Base-by-base conservation (phyloP, 2,888 invertebrate genomes). In the Trisateles emortualis region DNA sequence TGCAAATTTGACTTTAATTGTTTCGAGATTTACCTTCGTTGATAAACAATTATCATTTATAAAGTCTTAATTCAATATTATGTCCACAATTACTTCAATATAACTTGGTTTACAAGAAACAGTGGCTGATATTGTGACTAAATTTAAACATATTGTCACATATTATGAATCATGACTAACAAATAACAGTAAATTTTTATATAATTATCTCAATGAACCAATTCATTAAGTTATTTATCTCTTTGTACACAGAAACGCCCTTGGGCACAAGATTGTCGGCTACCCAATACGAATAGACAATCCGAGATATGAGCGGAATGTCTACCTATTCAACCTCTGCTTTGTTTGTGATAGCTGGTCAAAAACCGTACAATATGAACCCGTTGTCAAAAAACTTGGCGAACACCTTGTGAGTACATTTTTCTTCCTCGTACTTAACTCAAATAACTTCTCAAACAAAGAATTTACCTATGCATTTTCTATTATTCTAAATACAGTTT, bases 301-400 rank as follows among this genome's bases (percentile, higher is more conserved):
- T 85, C 95, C 96, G 43, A 96, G 97, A 76, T 99, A 99, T 88
- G 96, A 96, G 10, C 94, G 99, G 47, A 99, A 99, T 88, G 97
- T 97, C n/a, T 97, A 98, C 76, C 96, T 98, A 59, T 99, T 99
- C 90, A 99, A 99, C 89, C 88, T 98, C 24, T 98, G 98, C 86
- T 98, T 99, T 81, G 98, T 99, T 0, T 98, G 98, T 79, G 97
- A 98, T 79, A 96, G 97, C 45, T 95, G 96, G 93, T 96, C 98
- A 0, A 94, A 97, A 52, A 98, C 98, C 0, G 96, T 97, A 1
- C 98, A 98, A 76, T 99, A 98, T 86, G 99, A 99, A 79, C 96
- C 98, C 0, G 97, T 99, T 6, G 97, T 99, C 0, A 98, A 97
- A 78, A 99, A 99, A 84, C 94, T 99, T 44, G 97, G 98, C 0